Evolutionary conservation across 2,888 invertebrate species (phyloP).

Genomic region (Galerucella pusilla): DNA sequence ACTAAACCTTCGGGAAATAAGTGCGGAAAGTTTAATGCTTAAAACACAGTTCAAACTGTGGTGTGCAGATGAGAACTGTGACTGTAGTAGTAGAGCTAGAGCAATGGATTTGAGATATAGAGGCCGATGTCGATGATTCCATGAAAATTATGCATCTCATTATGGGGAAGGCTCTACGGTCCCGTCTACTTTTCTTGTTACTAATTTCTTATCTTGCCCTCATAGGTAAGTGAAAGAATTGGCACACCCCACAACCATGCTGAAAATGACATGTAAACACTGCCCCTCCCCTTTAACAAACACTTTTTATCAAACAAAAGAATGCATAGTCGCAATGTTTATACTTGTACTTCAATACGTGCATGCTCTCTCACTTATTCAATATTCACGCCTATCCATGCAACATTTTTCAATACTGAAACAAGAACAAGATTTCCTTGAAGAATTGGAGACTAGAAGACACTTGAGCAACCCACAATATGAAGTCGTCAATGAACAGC

Average conservation of each 20-base stretch:
- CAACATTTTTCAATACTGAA: too few relatives aligned
- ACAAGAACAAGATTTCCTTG: too few relatives aligned
- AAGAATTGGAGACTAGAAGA: too few relatives aligned
- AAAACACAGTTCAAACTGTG: constrained; percentile 18
- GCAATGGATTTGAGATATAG: constrained; percentile 61
- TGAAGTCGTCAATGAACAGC: too few relatives aligned
- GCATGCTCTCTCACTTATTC: neutral
- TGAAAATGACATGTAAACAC: constrained; percentile 63
- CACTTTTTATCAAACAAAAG: constrained; percentile 56
- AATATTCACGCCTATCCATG: too few relatives aligned
- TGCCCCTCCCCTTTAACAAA: constrained; percentile 63
- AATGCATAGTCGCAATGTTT: constrained; percentile 30
- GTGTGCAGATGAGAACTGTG: constrained; percentile 47
- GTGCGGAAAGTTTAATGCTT: constrained; percentile 38
- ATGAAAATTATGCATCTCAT: constrained; percentile 54
- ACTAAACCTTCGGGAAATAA: constrained; percentile 45
- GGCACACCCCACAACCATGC: constrained; percentile 64
- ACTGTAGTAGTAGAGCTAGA: constrained; percentile 49
- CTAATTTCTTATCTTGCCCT: constrained; percentile 61
- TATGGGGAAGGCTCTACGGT: constrained; percentile 60
- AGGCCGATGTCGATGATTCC: constrained; percentile 61
- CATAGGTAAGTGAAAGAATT: constrained; percentile 59
- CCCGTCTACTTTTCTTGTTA: constrained; percentile 58
- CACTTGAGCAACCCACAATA: too few relatives aligned
- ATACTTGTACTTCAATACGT: neutral